Conservation (phyloP, 2,113 vertebrate species). For the Fregetta grallaria region DNA sequence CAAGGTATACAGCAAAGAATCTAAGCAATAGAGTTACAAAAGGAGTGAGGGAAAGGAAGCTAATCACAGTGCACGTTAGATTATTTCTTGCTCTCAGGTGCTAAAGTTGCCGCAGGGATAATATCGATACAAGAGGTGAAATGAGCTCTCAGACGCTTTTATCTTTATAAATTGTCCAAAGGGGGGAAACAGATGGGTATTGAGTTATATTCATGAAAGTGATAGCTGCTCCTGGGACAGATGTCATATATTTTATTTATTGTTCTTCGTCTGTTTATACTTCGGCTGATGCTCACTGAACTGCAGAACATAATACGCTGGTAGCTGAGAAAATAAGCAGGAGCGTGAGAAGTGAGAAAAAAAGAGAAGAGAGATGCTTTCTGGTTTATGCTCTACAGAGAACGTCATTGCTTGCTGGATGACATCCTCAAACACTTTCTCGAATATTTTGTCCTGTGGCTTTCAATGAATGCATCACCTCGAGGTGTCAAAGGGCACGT, state of each 20-base stretch:
- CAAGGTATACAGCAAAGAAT: background rate
- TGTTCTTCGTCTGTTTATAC: background rate
- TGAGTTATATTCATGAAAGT: background rate
- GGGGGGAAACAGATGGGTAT: background rate
- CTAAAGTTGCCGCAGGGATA: background rate
- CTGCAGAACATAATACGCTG: background rate
- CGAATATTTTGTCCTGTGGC: background rate
- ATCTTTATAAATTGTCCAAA: background rate
- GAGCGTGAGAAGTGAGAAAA: background rate
- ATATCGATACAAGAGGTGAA: background rate
- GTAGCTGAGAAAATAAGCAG: background rate
- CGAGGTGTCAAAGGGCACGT: rapidly evolving
- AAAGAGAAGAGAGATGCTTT: background rate
- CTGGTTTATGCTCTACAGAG: background rate
- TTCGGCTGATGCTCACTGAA: background rate
- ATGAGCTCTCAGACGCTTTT: background rate
- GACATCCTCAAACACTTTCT: background rate
- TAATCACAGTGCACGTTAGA: background rate
- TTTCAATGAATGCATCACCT: background rate
- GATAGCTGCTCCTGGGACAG: background rate
- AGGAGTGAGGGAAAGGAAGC: background rate
- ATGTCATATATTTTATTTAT: background rate
- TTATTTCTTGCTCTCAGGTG: background rate
- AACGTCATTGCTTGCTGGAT: background rate
- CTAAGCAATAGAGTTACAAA: background rate